Evolutionary conservation across 2,797 vertebrate genomes (phyloP), one percentile per base, ranked within the genome.

Genomic region (Pyrocephalus nanus): DNA sequence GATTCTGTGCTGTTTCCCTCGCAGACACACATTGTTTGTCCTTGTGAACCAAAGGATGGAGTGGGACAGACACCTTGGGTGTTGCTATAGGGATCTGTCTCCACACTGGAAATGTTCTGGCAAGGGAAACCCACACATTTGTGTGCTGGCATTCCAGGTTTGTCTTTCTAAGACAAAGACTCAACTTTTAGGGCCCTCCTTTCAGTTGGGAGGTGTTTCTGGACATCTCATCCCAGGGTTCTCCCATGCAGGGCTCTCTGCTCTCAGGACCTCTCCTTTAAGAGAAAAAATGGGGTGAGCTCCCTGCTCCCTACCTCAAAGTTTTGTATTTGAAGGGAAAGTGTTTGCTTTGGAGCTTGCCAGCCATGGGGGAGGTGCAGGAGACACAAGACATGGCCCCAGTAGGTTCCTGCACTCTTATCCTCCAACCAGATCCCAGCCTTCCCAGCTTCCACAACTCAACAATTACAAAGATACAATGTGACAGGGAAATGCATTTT

Each of bases 91-190:
- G 16, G 91, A 86, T 88, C 93, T 19, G 5, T 87, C 77, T 51
- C 74, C 47, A 53, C 15, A 25, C 86, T 97, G 89, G 97, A 92
- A 96, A 94, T 78, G 23, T 88, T 95, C 85, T 12, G 9, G 77
- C 45, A 88, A 96, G 92, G 96, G 89, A 96, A 97, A 96, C 92
- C 90, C 85, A 26, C 88, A 83, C 93, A 65, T 88, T 88, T 74
- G 75, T 96, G 80, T 69, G 47, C 93, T 84, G 51, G 58, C 78
- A 85, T 92, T 93, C 70, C 79, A 75, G 86, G 65, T 48, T 92
- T 69, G 51, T 86, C 92, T 82, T 95, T 92, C 93, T 81, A 90
- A 72, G 40, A 72, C 51, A 84, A 78, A 66, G 21, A 76, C 77
- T 93, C 54, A 34, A 32, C 60, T 79, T 76, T 71, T 81, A 81